A percentile compares a stretch with the other conserved stretches of the same genome.
Evolutionary conservation across 2,113 vertebrate species (phyloP).

Genomic region (Monopterus albus): DNA sequence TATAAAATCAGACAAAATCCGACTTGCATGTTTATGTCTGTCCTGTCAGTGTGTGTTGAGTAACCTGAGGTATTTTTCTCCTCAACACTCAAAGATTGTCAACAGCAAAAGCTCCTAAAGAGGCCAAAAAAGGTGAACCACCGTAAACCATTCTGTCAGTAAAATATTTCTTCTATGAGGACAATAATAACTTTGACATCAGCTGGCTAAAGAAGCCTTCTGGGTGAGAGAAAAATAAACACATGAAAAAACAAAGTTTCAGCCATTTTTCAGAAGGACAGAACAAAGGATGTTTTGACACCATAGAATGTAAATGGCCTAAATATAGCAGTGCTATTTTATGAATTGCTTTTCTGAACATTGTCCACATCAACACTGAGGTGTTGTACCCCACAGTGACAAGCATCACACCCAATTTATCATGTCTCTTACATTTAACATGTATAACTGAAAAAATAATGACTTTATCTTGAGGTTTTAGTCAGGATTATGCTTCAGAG

Average conservation of each 20-base stretch:
- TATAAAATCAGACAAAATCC: conserved; percentile 10
- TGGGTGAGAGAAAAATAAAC: background rate
- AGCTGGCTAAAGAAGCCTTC: background rate
- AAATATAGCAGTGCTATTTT: conserved; percentile 32
- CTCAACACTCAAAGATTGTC: conserved; percentile 71
- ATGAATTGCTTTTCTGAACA: conserved; percentile 42
- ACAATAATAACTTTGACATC: conserved; percentile 26
- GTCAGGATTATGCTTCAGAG: background rate
- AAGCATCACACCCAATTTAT: conserved; percentile 4
- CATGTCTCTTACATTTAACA: conserved; percentile 27
- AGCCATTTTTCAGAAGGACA: background rate
- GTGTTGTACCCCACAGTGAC: conserved; percentile 17
- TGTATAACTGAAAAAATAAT: background rate
- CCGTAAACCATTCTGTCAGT: background rate
- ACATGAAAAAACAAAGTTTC: background rate
- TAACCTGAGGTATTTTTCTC: conserved; percentile 54
- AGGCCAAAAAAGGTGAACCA: conserved; percentile 23
- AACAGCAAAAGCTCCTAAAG: conserved; percentile 49
- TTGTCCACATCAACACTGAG: conserved; percentile 7
- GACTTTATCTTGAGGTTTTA: background rate
- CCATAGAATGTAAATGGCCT: conserved; percentile 43
- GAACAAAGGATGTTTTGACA: conserved; percentile 10
- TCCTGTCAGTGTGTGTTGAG: conserved; percentile 24
- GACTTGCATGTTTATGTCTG: conserved; percentile 13
- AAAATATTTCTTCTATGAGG: background rate